Conservation (phyloP, 1,140 invertebrate species). For the Caenorhabditis remanei region DNA sequence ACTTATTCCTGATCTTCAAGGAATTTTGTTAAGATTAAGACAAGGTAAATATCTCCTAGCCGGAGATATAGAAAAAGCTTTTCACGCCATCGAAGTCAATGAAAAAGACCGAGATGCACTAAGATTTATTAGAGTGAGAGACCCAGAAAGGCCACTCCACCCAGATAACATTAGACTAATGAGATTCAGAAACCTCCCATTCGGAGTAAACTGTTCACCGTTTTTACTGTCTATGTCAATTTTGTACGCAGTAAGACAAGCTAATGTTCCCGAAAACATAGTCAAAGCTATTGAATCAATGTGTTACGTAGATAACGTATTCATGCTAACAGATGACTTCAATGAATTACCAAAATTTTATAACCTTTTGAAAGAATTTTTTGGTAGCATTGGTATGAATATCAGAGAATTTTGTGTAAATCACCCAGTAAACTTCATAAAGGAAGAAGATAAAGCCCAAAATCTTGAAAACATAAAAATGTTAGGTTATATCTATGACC, state of each 20-base stretch:
- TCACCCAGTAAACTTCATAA: background rate
- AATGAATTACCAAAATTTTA: background rate
- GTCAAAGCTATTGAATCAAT: background rate
- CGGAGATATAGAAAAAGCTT: constrained; percentile 1
- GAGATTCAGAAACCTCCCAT: background rate
- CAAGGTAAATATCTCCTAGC: background rate
- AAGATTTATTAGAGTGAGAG: background rate
- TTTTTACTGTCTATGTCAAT: constrained; percentile 1
- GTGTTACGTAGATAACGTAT: background rate
- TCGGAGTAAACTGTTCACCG: constrained; percentile 7
- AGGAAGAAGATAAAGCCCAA: background rate
- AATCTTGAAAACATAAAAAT: background rate
- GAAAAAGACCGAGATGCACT: background rate
- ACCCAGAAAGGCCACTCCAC: background rate
- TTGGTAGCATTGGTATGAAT: background rate
- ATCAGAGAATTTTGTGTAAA: background rate
- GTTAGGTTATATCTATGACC: background rate
- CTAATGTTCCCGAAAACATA: background rate
- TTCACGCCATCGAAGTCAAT: background rate
- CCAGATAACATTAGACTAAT: background rate
- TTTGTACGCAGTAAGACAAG: background rate
- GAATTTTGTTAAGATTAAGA: background rate
- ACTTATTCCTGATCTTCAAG: background rate
- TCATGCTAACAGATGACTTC: background rate
- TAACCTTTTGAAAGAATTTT: background rate